Conservation (phyloP, 2,888 invertebrate genomes). For the Andrena flavipes region DNA sequence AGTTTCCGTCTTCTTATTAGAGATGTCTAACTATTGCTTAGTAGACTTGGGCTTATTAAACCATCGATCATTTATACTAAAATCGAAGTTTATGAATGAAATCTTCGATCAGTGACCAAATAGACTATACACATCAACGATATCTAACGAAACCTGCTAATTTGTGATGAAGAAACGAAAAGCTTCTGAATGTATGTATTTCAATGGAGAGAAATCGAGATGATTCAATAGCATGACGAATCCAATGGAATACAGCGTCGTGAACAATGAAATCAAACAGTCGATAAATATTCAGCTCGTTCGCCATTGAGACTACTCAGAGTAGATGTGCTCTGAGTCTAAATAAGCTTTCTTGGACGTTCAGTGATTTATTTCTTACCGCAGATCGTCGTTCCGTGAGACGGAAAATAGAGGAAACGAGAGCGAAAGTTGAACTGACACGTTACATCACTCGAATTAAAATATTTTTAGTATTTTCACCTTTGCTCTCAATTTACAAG, state of each 20-base stretch:
- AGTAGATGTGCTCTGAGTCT: not conserved
- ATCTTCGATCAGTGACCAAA: no score
- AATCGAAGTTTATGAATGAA: no score
- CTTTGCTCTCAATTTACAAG: no score
- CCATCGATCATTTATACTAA: no score
- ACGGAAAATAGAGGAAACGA: not conserved
- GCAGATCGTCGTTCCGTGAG: not conserved
- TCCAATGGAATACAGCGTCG: not conserved
- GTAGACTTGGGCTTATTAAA: no score
- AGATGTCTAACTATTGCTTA: no score
- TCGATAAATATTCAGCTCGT: conserved; percentile 1
- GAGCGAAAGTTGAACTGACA: not conserved
- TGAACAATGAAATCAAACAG: conserved; percentile 5
- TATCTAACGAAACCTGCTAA: no score
- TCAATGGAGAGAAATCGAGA: not conserved
- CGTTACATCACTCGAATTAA: not conserved
- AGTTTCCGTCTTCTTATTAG: no score
- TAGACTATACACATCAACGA: no score
- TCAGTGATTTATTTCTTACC: not conserved
- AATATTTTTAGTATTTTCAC: not conserved
- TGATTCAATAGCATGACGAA: not conserved
- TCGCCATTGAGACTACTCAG: not conserved
- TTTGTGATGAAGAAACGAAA: not conserved
- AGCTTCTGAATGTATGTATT: not conserved
- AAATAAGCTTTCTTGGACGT: conserved; percentile 3